Percentiles rank a stretch among this genome's conserved stretches.
Evolutionary conservation across 2,113 vertebrate species (phyloP).

Genomic region (Lota lota): DNA sequence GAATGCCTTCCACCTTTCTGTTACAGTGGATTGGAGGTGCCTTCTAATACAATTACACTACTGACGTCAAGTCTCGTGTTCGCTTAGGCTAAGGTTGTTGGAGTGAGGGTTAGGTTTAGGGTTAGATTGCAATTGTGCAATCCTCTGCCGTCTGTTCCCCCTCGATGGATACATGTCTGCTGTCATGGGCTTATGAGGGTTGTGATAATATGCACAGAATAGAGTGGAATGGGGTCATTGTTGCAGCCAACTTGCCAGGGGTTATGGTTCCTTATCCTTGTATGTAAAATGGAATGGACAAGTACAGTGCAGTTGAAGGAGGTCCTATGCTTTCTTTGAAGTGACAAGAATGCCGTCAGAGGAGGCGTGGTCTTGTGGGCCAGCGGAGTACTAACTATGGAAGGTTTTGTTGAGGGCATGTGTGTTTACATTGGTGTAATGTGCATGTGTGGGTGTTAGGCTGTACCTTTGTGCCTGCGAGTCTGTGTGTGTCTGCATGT

Average conservation of each 20-base stretch:
- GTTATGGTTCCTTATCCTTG: too few species aligned
- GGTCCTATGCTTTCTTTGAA: too few species aligned
- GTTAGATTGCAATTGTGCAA: background rate
- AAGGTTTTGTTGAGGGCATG: constrained; percentile 1
- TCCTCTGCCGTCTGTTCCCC: constrained; percentile 31
- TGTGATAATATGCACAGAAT: too few species aligned
- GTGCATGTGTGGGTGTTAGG: background rate
- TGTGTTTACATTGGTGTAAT: constrained; percentile 3
- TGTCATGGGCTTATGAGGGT: too few species aligned
- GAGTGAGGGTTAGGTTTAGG: constrained; percentile 36
- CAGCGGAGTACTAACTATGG: background rate
- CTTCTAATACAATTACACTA: constrained; percentile 71
- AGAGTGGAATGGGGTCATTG: too few species aligned
- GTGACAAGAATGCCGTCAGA: too few species aligned
- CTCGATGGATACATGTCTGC: too few species aligned
- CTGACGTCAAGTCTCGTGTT: constrained; percentile 53
- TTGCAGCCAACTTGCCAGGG: too few species aligned
- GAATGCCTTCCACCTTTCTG: constrained; percentile 66
- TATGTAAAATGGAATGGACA: too few species aligned
- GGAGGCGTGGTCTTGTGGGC: too few species aligned
- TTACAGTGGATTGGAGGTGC: constrained; percentile 62
- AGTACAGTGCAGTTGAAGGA: too few species aligned
- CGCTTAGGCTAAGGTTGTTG: constrained; percentile 28
- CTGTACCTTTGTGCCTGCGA: background rate
- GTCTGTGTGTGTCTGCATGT: constrained; percentile 3